Evolutionary conservation across 2,797 vertebrate species (phyloP), one percentile per base, ranked within the genome.

Genomic region (Siniperca obscura): DNA sequence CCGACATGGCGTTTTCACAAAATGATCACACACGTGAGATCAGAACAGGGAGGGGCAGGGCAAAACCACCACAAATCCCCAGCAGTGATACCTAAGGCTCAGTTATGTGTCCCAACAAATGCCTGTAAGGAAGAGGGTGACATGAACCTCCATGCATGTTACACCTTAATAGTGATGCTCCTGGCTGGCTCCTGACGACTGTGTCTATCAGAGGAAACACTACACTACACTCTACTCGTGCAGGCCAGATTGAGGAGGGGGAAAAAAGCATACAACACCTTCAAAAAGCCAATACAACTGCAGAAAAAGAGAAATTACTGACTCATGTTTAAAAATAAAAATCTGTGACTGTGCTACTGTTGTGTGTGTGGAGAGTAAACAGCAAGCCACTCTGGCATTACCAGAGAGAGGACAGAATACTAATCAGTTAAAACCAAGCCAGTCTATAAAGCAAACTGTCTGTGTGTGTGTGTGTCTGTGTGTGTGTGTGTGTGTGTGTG

Each of bases 381-480:
- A 68, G 8, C 1, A n/a, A 53, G 25, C 7, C 34, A 52, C 48
- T 62, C 40, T 59, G 42, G 62, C 19, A 76, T 74, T 65, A 78
- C 19, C 53, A 71, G 46, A 86, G 53, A 22, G 21, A 76, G 42
- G 17, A 66, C 21, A 36, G 70, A 74, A 83, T 46, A 69, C 27
- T 57, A 74, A 83, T 65, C 53, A 72, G 80, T 42, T 68, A 61
- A 60, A 66, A 7, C 27, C 38, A 67, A 70, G 61, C 22, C 17
- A 52, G 70, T 55, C 34, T 21, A 56, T 30, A 70, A 79, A 76
- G 74, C 71, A 62, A 55, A 68, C 73, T 67, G 74, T 76, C 2
- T n/a, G n/a, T n/a, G n/a, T n/a, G n/a, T n/a, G n/a, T n/a, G n/a
- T 59, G 66, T 66, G 34, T 59, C 40, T 46, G 48, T 22, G 22